Percentiles rank a stretch among this genome's conserved stretches.
phyloP scores from a whole-genome alignment of 2,797 vertebrate genomes.

The Acanthopagrus latus region DNA sequence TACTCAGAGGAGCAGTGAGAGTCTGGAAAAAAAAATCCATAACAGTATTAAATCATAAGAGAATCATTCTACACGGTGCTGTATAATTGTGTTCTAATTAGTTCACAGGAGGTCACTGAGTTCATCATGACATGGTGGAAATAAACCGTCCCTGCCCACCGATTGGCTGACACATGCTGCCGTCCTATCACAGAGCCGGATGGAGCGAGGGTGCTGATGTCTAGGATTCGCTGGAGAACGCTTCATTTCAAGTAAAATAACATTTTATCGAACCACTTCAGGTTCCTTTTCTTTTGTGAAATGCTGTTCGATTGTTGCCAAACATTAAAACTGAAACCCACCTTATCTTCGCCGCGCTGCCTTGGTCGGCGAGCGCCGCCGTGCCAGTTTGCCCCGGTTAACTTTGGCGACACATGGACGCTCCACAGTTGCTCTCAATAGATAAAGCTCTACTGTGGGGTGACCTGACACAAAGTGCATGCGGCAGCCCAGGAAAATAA shows the following conservation, averaged over 20 bases:
- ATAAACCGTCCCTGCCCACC: not conserved
- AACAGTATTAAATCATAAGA: not conserved
- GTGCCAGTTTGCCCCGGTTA: constrained; percentile 15
- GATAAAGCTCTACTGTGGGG: constrained; percentile 26
- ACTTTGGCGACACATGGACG: constrained; percentile 17
- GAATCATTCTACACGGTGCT: no score
- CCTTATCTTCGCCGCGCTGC: constrained; percentile 22
- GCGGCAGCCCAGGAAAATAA: not conserved
- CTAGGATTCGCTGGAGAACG: no score
- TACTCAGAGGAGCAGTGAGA: not conserved
- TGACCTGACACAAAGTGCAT: constrained; percentile 1
- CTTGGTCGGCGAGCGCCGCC: not conserved
- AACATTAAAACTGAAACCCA: not conserved
- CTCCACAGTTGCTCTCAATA: constrained; percentile 24
- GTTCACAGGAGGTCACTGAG: not conserved
- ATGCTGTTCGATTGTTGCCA: not conserved
- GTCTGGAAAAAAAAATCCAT: not conserved
- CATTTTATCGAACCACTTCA: no score
- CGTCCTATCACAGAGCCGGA: not conserved
- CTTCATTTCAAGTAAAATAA: no score
- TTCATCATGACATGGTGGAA: not conserved
- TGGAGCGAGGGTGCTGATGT: not conserved
- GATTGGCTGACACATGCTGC: not conserved
- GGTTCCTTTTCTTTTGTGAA: not conserved
- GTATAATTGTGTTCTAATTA: no score